Percentiles rank a stretch among this genome's conserved stretches.
These are phyloP conservation scores for Ctenoplectra terminalis DNA, from an alignment of 1,140 invertebrate species.

Conservation along the genomic window DNA sequence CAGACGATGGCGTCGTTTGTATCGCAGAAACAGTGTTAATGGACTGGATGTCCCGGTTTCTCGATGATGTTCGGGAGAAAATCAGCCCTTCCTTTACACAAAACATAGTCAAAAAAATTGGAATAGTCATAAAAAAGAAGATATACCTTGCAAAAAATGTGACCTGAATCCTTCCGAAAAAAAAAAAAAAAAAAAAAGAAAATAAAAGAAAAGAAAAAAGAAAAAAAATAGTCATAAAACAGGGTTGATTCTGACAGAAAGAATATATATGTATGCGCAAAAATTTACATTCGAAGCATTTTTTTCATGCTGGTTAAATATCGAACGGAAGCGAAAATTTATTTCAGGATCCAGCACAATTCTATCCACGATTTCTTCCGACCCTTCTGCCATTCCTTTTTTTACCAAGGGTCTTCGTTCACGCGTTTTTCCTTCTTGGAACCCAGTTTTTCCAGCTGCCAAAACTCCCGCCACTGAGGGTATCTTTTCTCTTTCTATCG, in stretches of 20 bases:
- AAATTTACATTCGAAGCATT: constrained; percentile 3
- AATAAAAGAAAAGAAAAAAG: no score
- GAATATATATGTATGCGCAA: neutral
- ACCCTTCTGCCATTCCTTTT: constrained; percentile 53
- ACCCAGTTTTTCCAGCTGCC: constrained; percentile 36
- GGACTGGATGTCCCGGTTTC: neutral
- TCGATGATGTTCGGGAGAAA: neutral
- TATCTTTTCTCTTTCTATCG: constrained; percentile 12
- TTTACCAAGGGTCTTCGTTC: constrained; percentile 20
- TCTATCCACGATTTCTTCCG: constrained; percentile 43
- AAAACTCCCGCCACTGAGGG: constrained; percentile 40
- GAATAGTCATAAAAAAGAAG: no score
- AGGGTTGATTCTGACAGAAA: neutral
- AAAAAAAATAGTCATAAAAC: no score
- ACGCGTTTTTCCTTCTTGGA: constrained; percentile 25
- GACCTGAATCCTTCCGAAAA: no score
- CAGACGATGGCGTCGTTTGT: constrained; percentile 28
- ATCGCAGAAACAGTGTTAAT: constrained; percentile 24
- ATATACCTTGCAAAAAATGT: no score
- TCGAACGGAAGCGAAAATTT: constrained; percentile 33
- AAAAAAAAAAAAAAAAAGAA: no score
- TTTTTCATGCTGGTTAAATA: neutral
- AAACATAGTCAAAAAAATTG: no score
- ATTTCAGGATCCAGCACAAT: neutral
- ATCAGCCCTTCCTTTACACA: neutral